Evolutionary conservation across 2,888 invertebrate species (phyloP).

Genomic region (Lepidocyrtinus sp.): DNA sequence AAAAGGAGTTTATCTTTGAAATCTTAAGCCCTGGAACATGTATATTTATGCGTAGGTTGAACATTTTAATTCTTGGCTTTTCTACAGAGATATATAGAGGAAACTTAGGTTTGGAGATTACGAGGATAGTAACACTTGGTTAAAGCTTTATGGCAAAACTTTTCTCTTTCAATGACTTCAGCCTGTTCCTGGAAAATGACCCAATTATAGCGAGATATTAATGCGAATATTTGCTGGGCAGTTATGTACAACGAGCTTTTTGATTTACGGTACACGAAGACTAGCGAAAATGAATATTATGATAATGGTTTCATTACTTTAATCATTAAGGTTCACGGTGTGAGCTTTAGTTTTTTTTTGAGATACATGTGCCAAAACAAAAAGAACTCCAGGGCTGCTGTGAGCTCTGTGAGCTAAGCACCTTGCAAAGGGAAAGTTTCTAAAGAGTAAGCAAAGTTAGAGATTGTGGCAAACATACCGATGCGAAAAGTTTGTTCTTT

Average conservation of each 20-base stretch:
- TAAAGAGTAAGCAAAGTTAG: background rate
- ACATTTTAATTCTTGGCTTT: too few species aligned
- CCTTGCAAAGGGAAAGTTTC: background rate
- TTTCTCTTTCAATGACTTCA: slow-evolving; percentile 42
- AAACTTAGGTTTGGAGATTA: too few species aligned
- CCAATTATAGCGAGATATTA: slow-evolving; percentile 50
- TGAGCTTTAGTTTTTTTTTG: background rate
- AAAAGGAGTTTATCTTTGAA: too few species aligned
- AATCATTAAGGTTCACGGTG: slow-evolving; percentile 46
- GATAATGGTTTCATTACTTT: slow-evolving; percentile 56
- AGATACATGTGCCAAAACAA: background rate
- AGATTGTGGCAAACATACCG: too few species aligned
- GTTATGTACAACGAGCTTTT: slow-evolving; percentile 45
- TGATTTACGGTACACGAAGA: slow-evolving; percentile 57
- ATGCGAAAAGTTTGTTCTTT: slow-evolving; percentile 7
- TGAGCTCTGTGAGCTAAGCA: background rate
- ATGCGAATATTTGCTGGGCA: slow-evolving; percentile 51
- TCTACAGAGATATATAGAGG: too few species aligned
- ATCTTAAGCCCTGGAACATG: too few species aligned
- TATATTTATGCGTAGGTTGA: too few species aligned
- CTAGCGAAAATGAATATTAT: slow-evolving; percentile 61
- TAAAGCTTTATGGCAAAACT: slow-evolving; percentile 56
- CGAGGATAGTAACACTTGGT: too few species aligned
- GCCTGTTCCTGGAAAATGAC: slow-evolving; percentile 29
- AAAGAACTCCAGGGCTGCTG: background rate